Percentiles rank a stretch among this genome's conserved stretches.
phyloP scores from a whole-genome alignment of 2,888 invertebrate species.

The Rosalia funebris region DNA sequence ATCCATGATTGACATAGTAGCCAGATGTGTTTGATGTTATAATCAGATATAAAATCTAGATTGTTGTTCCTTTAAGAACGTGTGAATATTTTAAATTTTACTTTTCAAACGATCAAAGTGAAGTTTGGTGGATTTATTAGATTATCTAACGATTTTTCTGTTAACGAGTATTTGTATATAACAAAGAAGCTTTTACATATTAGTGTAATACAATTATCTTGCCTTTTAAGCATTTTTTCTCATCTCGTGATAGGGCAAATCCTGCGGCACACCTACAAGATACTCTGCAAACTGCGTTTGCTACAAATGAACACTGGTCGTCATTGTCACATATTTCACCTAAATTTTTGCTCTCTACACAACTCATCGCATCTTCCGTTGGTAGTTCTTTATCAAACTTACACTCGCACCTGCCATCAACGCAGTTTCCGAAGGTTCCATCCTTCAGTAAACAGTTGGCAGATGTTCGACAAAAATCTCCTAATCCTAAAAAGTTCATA shows the following conservation, averaged over 20 bases:
- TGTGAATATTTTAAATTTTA: too few species aligned
- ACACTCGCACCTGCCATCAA: constrained; percentile 56
- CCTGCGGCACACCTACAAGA: constrained; percentile 56
- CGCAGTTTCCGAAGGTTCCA: constrained; percentile 54
- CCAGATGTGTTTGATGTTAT: neutral
- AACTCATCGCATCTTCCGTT: constrained; percentile 48
- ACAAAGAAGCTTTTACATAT: too few species aligned
- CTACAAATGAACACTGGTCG: constrained; percentile 52
- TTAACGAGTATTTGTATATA: too few species aligned
- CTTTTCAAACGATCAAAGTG: too few species aligned
- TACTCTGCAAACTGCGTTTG: constrained; percentile 54
- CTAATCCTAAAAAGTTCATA: constrained; percentile 49
- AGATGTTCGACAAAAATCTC: constrained; percentile 52
- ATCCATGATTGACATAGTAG: neutral
- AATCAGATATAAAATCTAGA: too few species aligned
- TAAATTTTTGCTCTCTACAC: constrained; percentile 49
- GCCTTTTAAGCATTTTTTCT: constrained; percentile 57
- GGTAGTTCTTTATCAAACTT: constrained; percentile 48
- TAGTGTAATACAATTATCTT: too few species aligned
- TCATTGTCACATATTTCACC: constrained; percentile 54
- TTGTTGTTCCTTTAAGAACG: too few species aligned
- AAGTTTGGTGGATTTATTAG: too few species aligned
- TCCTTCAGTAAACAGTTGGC: constrained; percentile 56
- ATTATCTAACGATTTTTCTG: too few species aligned
- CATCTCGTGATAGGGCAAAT: constrained; percentile 53